Evolutionary conservation across 2,888 invertebrate species (phyloP), one percentile per base, ranked within the genome.

Genomic region (Erebia palarica): DNA sequence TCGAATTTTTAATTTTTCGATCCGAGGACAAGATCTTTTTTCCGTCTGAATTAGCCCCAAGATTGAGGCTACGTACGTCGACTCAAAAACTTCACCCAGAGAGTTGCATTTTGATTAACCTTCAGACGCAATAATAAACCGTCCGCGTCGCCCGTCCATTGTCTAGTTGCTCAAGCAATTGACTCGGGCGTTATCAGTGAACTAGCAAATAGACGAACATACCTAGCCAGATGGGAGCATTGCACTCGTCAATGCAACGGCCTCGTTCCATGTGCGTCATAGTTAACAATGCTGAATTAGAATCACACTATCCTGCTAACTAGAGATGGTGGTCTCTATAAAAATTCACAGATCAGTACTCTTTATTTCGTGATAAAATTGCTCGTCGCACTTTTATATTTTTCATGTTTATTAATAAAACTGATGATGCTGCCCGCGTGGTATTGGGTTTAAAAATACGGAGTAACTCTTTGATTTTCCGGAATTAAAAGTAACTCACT

Each of bases 181-280:
- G 66, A 47, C 70, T 69, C 66, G 67, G 70, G 69, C 70, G 75
- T 79, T 79, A 80, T 80, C 80, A 77, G 67, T 71, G 70, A 70
- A 71, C 72, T 60, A 72, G 73, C 77, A 71, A 77, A 78, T 75
- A 77, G 75, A 72, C 77, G 69, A 76, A 76, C 78, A 76, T 63
- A 73, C 73, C 70, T 68, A 60, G 14, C 63, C 21, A 14, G 57
- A 13, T 14, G 58, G 60, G 80, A 74, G 76, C 80, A 80, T 75
- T 76, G 80, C 77, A 79, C 80, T 77, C 77, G 65, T 77, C 77
- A 78, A 74, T 79, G 80, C 80, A 78, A 59, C 73, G 81, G 81
- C 82, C 83, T 81, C 83, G 80, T 51, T 69, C 63, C 71, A 74
- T 79, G 79, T 82, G 81, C 85, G 86, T 89, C 88, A 88, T 72